Conservation (phyloP, 30 jellyfish, hydroid and myxozoan genomes). For the Cassiopea xamachana region DNA sequence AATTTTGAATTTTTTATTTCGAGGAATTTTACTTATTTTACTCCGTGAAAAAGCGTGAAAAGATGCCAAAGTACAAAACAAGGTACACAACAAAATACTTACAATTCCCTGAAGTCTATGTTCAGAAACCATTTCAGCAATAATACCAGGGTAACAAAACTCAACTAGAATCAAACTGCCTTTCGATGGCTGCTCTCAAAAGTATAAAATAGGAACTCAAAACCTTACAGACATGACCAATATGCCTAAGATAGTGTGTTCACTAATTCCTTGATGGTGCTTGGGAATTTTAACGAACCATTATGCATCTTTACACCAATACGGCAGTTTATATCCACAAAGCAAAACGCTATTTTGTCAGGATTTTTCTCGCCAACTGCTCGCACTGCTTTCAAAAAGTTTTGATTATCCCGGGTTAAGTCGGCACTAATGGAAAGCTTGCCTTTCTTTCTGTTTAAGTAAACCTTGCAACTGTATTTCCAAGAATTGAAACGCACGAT, state of each 20-base stretch:
- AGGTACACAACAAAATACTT: conserved; percentile 14
- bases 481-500: conserved; percentile 8
- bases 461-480: conserved; percentile 15
- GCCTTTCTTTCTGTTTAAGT: conserved; percentile 24
- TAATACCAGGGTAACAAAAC: conserved; percentile 4
- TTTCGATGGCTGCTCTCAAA: conserved; percentile 16
- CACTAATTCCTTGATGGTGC: conserved; percentile 15
- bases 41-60: neutral
- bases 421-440: conserved; percentile 5
- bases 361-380: neutral
- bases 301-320: conserved; percentile 1
- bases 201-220: conserved; percentile 1
- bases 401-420: conserved; percentile 10
- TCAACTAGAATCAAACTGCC: neutral
- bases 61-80: conserved; percentile 9
- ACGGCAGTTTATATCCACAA: conserved; percentile 15
- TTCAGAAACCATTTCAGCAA: conserved; percentile 22
- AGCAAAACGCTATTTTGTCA: neutral
- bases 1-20: neutral
- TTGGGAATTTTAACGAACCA: neutral
- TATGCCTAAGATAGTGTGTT: conserved; percentile 3
- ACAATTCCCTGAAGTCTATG: conserved; percentile 11
- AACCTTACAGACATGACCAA: conserved; percentile 4
- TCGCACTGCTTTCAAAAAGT: neutral
- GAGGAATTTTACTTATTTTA: neutral